Evolutionary conservation across 2,888 invertebrate genomes (phyloP), one percentile per base, ranked within the genome.

Genomic region (Eupelmus urozonus): DNA sequence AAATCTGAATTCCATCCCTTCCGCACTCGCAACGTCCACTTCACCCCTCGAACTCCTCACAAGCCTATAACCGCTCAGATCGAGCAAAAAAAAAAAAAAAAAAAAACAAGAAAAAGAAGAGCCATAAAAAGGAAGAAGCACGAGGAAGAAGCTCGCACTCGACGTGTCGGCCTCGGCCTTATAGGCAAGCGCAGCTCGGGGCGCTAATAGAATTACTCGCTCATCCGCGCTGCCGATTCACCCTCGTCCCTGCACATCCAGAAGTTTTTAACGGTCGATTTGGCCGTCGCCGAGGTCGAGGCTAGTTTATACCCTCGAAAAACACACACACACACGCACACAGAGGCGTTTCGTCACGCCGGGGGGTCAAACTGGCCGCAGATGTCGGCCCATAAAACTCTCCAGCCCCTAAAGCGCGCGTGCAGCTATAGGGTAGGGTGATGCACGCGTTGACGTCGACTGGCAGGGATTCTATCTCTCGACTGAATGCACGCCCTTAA

Each of bases 231-330:
- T 9, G 34, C 9, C 9, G 34, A 34, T 34, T 34, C 34, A 25
- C 27, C 20, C 55, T 53, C 42, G 42, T 23, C n/a, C 57, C 29
- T 34, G 9, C 34, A 34, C 34, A 34, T 18, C 57, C 3, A 27
- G 79, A 83, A 86, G 85, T 88, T 89, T 89, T 89, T 88, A 88
- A 89, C 89, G 89, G 87, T 88, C 88, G 88, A 89, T 89, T 89
- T 89, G 85, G 84, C 83, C 83, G 82, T 4, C 13, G 16, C 34
- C 9, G 2, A 45, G 45, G 45, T 3, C 45, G 7, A 45, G 13
- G 66, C 51, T 74, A 60, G 66, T 27, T 23, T 51, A n/a, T n/a
- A n/a, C 71, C 49, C 60, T 18, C 20, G 29, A 49, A 13, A 45
- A 16, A 25, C 5, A 42, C 40, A 23, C 9, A 83, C 82, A 27